Percentiles rank a stretch among this genome's conserved stretches.
These are phyloP conservation scores for Phrynosoma platyrhinos DNA, from an alignment of 2,113 vertebrate species.

Conservation along the genomic window DNA sequence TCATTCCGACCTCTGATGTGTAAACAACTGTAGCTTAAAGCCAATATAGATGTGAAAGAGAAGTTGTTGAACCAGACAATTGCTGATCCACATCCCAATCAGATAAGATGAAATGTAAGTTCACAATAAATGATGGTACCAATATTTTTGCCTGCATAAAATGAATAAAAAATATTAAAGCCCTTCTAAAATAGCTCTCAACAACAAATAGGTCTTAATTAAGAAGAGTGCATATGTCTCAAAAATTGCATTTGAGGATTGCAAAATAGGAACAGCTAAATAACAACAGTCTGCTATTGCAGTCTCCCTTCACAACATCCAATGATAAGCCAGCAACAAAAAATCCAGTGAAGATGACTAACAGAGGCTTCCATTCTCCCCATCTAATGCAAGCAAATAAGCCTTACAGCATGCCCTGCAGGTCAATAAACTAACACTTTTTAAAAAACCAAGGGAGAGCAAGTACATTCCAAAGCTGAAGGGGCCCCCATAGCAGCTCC, in stretches of 20 bases:
- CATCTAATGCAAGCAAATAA: not conserved
- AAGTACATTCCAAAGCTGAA: not conserved
- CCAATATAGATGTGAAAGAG: not conserved
- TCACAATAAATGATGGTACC: not conserved
- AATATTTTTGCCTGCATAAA: not conserved
- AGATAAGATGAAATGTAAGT: not conserved
- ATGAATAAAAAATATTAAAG: not conserved
- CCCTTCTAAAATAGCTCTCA: no score
- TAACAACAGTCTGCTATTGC: no score
- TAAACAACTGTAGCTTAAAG: no score
- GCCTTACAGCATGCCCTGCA: not conserved
- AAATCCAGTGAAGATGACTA: not conserved
- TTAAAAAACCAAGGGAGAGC: not conserved
- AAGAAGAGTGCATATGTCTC: not conserved
- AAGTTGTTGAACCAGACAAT: not conserved
- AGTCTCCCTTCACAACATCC: slow-evolving; percentile 1
- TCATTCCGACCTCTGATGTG: no score
- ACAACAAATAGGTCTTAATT: not conserved
- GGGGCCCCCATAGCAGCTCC: not conserved
- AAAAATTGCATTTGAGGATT: rapidly evolving
- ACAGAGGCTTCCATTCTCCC: not conserved
- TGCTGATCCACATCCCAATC: not conserved
- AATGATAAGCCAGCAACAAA: not conserved
- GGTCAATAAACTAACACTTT: not conserved
- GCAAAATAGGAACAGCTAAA: not conserved